Base-by-base conservation (phyloP, 2,113 vertebrate species). In the Oncorhynchus kisutch region DNA sequence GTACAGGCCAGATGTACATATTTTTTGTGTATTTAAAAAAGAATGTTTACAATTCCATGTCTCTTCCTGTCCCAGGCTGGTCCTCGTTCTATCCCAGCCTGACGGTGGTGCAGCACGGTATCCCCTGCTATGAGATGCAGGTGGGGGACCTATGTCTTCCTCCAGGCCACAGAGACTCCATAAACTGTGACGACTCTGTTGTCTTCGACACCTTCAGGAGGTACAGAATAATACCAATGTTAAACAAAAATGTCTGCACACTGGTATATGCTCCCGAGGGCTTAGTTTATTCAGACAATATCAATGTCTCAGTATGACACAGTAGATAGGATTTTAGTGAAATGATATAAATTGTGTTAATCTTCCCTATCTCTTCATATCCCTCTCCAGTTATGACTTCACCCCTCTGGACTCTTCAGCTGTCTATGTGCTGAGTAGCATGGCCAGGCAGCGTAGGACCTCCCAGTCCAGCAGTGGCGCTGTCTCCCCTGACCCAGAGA, bases 201-300 rank as follows among this genome's bases (percentile, higher is more conserved):
- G 97, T 99, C 91, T 99, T 99, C 94, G 97, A 99, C 94, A 99
- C 98, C 81, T 99, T 99, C 95, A 98, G 96, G 94, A 99, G 98
- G 97, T 99, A 45, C 39, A 45, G 39, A 45, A 45, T 45, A 45
- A 45, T 45, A 11, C 39, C 9, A 45, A 45, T 45, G 39, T 45
- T 45, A 45, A 45, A 45, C 39, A 45, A 45, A 45, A 45, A 45
- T 9, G 8, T 45, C 8, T 45, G 39, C 39, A 11, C 39, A 45
- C 39, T 45, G 2, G 9, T 45, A 45, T 45, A 45, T 45, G 9
- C 39, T 45, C 9, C 39, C 8, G 2, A 11, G 39, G 39, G 39
- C 39, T 45, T 45, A 45, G 39, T 45, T 45, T 45, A 45, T 45
- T 45, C 9, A 45, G 39, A 12, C 39, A 11, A 11, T 45, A 45